phyloP scores from a whole-genome alignment of 2,113 vertebrate genomes.

The Leucoraja erinaceus region DNA sequence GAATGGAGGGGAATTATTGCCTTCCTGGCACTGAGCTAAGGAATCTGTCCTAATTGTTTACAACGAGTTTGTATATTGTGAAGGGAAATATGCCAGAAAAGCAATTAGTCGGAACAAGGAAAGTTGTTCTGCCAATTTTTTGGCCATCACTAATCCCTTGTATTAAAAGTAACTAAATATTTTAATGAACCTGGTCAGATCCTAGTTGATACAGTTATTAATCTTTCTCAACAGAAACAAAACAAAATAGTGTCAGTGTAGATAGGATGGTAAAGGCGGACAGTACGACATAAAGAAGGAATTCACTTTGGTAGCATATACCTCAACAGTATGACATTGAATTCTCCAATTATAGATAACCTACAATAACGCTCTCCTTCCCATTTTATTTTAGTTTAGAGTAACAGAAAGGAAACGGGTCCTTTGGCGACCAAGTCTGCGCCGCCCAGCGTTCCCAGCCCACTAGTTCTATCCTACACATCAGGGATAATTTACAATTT shows the following conservation, averaged over 20 bases:
- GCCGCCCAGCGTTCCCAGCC: too few relatives aligned
- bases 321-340: too few relatives aligned
- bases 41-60: neutral
- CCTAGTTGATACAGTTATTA: neutral
- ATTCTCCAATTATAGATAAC: too few relatives aligned
- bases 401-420: too few relatives aligned
- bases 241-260: neutral
- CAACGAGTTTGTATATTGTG: neutral
- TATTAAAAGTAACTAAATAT: neutral
- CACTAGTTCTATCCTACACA: too few relatives aligned
- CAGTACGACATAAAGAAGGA: too few relatives aligned
- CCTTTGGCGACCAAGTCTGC: too few relatives aligned
- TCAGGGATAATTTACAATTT: too few relatives aligned
- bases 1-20: neutral
- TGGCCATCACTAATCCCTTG: neutral
- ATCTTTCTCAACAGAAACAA: neutral
- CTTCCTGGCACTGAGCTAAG: neutral
- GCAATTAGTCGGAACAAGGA: neutral
- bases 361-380: too few relatives aligned
- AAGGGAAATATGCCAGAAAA: slow-evolving; percentile 4
- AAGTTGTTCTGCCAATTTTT: neutral
- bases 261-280: too few relatives aligned
- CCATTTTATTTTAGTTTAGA: too few relatives aligned
- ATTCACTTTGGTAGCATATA: too few relatives aligned
- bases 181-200: neutral